These are phyloP conservation scores for Caenorhabditis remanei DNA, from an alignment of 1,140 invertebrate species.

Conservation along the genomic window DNA sequence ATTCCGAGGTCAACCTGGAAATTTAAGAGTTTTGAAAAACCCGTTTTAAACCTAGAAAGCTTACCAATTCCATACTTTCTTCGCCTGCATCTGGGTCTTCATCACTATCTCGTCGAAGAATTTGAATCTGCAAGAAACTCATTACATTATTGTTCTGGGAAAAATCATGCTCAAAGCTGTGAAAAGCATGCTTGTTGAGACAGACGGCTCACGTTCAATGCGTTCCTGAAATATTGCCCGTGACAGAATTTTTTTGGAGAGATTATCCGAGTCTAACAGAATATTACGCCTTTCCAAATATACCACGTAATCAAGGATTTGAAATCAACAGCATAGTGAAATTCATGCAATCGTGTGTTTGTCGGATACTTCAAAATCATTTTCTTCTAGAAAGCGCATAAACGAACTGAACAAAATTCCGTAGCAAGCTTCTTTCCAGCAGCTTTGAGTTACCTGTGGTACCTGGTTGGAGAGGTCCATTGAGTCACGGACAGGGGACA, in stretches of 20 bases:
- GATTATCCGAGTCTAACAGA: background rate
- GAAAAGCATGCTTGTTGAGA: constrained; percentile 7
- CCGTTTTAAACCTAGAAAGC: too few relatives aligned
- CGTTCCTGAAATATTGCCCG: background rate
- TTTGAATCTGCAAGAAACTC: constrained; percentile 59
- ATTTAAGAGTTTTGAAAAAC: background rate
- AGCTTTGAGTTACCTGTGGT: constrained; percentile 57
- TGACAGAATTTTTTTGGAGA: background rate
- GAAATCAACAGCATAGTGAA: too few relatives aligned
- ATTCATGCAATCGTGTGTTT: too few relatives aligned
- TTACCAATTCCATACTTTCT: constrained; percentile 63
- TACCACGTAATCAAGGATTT: too few relatives aligned
- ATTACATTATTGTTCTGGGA: background rate
- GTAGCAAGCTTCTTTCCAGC: background rate
- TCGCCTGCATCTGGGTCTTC: constrained; percentile 59
- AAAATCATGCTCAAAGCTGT: background rate
- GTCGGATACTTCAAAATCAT: background rate
- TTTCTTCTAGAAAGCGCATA: background rate
- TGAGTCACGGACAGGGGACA: constrained; percentile 19
- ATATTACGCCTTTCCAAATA: too few relatives aligned
- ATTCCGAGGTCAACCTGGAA: constrained; percentile 60
- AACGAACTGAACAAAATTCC: too few relatives aligned
- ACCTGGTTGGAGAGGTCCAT: constrained; percentile 54
- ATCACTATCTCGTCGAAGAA: constrained; percentile 53
- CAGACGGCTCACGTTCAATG: background rate